Conservation (phyloP, 2,797 vertebrate species). For the Eutrigla gurnardus region DNA sequence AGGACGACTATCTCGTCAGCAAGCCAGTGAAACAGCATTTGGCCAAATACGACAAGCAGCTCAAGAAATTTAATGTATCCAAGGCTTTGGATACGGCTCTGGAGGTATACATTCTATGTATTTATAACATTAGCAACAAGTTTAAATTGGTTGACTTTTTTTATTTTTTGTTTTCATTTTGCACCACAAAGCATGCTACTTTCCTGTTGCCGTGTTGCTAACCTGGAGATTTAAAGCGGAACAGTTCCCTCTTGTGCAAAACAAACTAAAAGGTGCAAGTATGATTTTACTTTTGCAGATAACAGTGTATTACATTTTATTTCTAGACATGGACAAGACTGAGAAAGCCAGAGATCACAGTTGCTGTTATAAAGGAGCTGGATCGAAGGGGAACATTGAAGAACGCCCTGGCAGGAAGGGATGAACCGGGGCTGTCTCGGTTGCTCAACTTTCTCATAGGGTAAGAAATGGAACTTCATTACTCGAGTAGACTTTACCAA, state of each 20-base stretch:
- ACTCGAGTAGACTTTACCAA: background rate
- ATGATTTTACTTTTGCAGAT: background rate
- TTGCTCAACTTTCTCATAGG: constrained; percentile 92
- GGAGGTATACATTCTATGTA: constrained; percentile 78
- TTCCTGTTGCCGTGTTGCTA: background rate
- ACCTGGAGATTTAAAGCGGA: background rate
- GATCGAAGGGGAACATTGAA: constrained; percentile 93
- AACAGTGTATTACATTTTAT: background rate
- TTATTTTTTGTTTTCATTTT: background rate
- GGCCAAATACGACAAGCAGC: constrained; percentile 90
- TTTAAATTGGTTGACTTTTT: too few relatives aligned
- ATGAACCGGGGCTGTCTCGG: constrained; percentile 87
- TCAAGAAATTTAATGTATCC: constrained; percentile 93
- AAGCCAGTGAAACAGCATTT: constrained; percentile 89
- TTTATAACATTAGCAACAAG: background rate
- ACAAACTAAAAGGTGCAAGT: background rate
- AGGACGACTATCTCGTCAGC: constrained; percentile 95
- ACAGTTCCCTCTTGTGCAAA: background rate
- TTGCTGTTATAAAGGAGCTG: constrained; percentile 95
- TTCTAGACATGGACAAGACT: constrained; percentile 80
- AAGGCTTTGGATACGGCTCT: constrained; percentile 94
- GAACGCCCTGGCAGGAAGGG: constrained; percentile 94
- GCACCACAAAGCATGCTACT: background rate
- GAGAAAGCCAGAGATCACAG: constrained; percentile 89
- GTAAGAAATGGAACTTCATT: constrained; percentile 73